Conservation (phyloP, 2,797 vertebrate genomes). For the Urosaurus nigricauda region DNA sequence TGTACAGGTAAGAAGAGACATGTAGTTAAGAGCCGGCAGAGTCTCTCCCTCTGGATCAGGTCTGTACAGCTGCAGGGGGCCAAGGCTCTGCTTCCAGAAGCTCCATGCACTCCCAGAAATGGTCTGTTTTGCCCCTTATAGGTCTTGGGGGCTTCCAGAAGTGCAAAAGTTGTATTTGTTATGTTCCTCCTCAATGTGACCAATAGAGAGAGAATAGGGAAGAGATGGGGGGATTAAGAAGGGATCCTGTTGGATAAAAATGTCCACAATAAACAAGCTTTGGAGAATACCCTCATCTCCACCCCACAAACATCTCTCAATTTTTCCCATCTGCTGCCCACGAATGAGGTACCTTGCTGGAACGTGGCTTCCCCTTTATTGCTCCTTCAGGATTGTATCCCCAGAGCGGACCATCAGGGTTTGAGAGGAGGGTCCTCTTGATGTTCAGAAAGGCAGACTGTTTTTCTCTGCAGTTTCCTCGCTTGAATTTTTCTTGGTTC, state of each 20-base stretch:
- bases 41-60: background rate
- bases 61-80: too few species aligned
- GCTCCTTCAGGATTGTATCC: background rate
- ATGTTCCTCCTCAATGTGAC: too few species aligned
- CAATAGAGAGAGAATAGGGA: background rate
- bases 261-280: background rate
- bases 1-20: constrained; percentile 88
- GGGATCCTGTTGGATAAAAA: background rate
- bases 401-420: background rate
- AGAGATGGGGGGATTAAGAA: background rate
- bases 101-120: too few species aligned
- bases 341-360: background rate
- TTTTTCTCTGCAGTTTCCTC: background rate
- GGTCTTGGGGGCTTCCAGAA: too few species aligned
- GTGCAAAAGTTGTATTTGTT: too few species aligned
- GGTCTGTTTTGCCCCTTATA: too few species aligned
- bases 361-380: background rate
- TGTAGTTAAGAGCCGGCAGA: fast-evolving
- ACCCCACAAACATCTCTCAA: background rate
- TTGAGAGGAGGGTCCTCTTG: too few species aligned
- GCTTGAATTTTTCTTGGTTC: too few species aligned
- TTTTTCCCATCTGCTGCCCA: background rate
- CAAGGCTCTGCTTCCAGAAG: too few species aligned
- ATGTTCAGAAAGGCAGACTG: background rate
- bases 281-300: background rate